These are phyloP conservation scores for Thecocarcelia acutangulata DNA, from an alignment of 2,888 invertebrate genomes.

Conservation along the genomic window DNA sequence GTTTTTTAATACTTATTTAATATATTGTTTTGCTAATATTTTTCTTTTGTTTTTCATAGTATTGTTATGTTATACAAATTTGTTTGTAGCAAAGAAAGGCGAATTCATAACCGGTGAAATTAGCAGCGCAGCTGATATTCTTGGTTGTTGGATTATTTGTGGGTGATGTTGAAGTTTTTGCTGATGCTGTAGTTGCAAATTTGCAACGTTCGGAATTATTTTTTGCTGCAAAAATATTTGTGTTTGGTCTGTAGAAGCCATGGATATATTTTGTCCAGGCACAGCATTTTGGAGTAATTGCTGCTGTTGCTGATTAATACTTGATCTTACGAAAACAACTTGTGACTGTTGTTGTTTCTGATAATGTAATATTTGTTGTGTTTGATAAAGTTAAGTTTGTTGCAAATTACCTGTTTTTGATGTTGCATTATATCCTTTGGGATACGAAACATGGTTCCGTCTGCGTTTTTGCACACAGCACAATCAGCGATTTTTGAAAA, in stretches of 20 bases:
- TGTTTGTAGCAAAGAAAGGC: too few relatives aligned
- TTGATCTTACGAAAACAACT: conserved; percentile 77
- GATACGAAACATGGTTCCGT: too few relatives aligned
- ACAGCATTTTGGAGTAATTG: conserved; percentile 61
- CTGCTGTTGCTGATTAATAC: conserved; percentile 68
- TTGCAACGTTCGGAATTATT: conserved; percentile 76
- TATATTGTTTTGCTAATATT: too few relatives aligned
- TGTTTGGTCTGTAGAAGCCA: conserved; percentile 41
- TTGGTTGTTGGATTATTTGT: conserved; percentile 74
- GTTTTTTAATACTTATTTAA: too few relatives aligned
- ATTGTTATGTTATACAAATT: too few relatives aligned
- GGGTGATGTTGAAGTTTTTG: conserved; percentile 69
- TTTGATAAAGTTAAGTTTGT: conserved; percentile 66
- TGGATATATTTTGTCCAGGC: conserved; percentile 47
- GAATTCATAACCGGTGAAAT: too few relatives aligned
- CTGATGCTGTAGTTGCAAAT: conserved; percentile 68
- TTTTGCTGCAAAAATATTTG: conserved; percentile 79
- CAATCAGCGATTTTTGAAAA: too few relatives aligned
- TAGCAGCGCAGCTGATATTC: too few relatives aligned
- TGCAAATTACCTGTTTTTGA: conserved; percentile 63
- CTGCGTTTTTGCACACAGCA: too few relatives aligned
- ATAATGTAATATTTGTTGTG: conserved; percentile 55
- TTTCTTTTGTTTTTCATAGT: too few relatives aligned
- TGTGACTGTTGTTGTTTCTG: conserved; percentile 73
- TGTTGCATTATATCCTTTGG: conserved; percentile 70